Conservation (phyloP, 2,113 vertebrate genomes). For the Willisornis vidua region DNA sequence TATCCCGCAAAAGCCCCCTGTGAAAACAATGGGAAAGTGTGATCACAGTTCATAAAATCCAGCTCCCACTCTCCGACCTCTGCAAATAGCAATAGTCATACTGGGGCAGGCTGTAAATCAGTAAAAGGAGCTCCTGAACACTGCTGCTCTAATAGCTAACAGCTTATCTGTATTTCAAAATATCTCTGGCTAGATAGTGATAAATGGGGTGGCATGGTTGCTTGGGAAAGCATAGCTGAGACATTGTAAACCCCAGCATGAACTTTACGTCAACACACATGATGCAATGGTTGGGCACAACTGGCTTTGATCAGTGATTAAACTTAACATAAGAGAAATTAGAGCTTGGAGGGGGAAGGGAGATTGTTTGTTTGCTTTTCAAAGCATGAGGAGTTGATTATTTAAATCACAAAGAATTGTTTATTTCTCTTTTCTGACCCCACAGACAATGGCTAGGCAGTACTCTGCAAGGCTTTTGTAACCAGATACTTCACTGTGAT, state of each 20-base stretch:
- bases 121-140: not conserved
- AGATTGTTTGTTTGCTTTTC: conserved; percentile 46
- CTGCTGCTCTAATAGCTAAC: conserved; percentile 6
- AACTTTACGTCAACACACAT: conserved; percentile 21
- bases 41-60: not conserved
- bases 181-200: conserved; percentile 70
- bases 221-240: conserved; percentile 42
- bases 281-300: conserved; percentile 24
- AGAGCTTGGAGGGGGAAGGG: not conserved
- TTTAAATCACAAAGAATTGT: not conserved
- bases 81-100: conserved; percentile 1
- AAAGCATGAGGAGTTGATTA: conserved; percentile 58
- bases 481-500: not conserved
- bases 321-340: conserved; percentile 72
- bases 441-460: not conserved
- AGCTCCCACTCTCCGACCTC: not conserved
- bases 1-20: not conserved
- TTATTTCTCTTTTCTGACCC: not conserved
- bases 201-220: conserved; percentile 64
- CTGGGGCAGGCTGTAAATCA: not conserved
- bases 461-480: not conserved
- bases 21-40: not conserved
- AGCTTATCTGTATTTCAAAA: conserved; percentile 66
- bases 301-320: conserved; percentile 75
- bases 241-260: not conserved